Evolutionary conservation across 2,113 vertebrate species (phyloP).

Genomic region (Pluvialis apricaria): DNA sequence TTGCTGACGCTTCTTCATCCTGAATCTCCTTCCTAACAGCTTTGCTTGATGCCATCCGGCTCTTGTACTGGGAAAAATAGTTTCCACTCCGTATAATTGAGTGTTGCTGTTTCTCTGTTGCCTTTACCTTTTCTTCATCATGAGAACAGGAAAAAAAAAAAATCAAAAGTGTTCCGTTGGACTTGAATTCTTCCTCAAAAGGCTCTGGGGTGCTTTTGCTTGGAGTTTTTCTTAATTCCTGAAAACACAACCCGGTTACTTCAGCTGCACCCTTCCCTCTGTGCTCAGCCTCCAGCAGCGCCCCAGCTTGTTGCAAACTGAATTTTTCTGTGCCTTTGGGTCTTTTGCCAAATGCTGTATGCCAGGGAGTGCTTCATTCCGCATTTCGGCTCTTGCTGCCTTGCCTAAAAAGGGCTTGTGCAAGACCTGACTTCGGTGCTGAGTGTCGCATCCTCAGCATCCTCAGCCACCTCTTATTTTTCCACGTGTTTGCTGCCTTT

Average conservation of each 20-base stretch:
- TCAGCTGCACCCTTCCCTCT: neutral
- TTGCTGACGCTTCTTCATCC: neutral
- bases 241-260: neutral
- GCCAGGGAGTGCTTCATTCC: neutral
- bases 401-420: neutral
- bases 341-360: neutral
- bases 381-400: neutral
- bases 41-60: neutral
- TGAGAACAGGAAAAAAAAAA: neutral
- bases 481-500: neutral
- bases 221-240: neutral
- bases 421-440: neutral
- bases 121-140: neutral
- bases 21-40: neutral
- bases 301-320: neutral
- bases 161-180: neutral
- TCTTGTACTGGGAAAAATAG: neutral
- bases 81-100: neutral
- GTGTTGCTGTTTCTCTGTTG: neutral
- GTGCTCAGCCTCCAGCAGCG: neutral
- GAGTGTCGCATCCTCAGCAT: neutral
- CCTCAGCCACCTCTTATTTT: neutral
- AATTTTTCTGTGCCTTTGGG: neutral
- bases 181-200: neutral
- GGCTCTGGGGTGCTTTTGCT: neutral